Percentiles rank a stretch among this genome's conserved stretches.
phyloP scores from a whole-genome alignment of 2,113 vertebrate species.

The Paralichthys olivaceus region DNA sequence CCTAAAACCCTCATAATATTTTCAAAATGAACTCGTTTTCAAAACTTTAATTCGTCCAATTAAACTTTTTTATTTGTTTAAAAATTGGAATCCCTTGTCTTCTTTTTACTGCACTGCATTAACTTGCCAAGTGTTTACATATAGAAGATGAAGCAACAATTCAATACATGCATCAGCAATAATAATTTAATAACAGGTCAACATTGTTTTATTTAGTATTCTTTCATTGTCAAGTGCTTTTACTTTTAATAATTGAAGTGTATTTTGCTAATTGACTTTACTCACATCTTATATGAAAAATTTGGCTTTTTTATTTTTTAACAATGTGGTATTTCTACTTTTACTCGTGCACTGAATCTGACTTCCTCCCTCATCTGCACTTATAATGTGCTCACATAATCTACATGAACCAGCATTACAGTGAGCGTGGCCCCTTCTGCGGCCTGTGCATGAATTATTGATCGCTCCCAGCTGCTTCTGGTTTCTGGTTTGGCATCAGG shows the following conservation, averaged over 20 bases:
- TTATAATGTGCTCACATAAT: background rate
- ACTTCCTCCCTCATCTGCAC: background rate
- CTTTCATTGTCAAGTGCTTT: background rate
- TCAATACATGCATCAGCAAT: background rate
- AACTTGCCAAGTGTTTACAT: background rate
- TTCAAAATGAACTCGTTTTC: background rate
- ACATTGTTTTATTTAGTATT: too few species aligned
- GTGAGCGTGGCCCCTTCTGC: conserved; percentile 10
- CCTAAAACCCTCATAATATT: background rate
- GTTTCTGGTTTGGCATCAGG: conserved; percentile 52
- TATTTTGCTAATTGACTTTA: background rate
- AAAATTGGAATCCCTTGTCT: too few species aligned
- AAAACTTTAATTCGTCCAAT: background rate
- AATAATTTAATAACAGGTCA: background rate
- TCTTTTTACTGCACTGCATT: too few species aligned
- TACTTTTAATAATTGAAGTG: background rate
- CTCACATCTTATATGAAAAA: background rate
- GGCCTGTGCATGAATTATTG: conserved; percentile 70
- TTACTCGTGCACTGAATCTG: background rate
- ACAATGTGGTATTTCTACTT: background rate
- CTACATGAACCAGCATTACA: background rate
- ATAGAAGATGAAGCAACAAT: background rate
- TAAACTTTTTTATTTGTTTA: too few species aligned
- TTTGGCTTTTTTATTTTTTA: background rate
- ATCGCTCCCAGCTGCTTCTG: conserved; percentile 74